These are phyloP conservation scores for Caranx melampygus DNA, from an alignment of 2,113 vertebrate genomes.

Conservation along the genomic window DNA sequence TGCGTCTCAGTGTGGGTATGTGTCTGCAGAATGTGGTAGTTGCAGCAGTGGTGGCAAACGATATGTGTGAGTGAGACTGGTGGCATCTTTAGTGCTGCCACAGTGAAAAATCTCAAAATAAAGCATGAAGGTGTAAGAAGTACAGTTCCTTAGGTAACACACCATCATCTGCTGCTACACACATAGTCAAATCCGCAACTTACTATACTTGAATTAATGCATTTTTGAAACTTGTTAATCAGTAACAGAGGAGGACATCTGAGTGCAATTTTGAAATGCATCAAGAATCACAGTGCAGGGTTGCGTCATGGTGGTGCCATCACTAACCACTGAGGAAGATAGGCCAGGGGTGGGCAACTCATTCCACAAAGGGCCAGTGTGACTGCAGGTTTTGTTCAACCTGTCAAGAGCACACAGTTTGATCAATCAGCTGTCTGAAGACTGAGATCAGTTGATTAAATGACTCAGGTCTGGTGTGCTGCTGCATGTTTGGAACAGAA, in stretches of 20 bases:
- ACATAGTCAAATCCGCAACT: not conserved
- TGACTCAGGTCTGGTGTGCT: no score
- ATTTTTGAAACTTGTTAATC: not conserved
- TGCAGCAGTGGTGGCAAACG: constrained; percentile 22
- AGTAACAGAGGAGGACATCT: not conserved
- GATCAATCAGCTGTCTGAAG: no score
- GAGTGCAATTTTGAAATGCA: not conserved
- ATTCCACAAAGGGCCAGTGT: no score
- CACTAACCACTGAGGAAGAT: no score
- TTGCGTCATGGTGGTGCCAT: no score
- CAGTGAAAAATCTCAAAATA: constrained; percentile 30
- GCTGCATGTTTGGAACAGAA: no score
- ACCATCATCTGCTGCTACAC: not conserved
- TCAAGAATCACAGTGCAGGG: not conserved
- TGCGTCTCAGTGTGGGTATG: not conserved
- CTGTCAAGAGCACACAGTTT: no score
- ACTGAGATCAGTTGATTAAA: no score
- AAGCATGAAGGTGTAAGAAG: not conserved
- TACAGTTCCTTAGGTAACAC: not conserved
- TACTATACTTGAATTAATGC: not conserved
- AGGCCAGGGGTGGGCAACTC: no score
- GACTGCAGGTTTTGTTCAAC: no score
- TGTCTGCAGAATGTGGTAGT: constrained; percentile 1
- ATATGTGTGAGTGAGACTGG: not conserved
- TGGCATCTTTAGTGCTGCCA: not conserved